phyloP scores from a whole-genome alignment of 2,797 vertebrate genomes.

The Eutrigla gurnardus region DNA sequence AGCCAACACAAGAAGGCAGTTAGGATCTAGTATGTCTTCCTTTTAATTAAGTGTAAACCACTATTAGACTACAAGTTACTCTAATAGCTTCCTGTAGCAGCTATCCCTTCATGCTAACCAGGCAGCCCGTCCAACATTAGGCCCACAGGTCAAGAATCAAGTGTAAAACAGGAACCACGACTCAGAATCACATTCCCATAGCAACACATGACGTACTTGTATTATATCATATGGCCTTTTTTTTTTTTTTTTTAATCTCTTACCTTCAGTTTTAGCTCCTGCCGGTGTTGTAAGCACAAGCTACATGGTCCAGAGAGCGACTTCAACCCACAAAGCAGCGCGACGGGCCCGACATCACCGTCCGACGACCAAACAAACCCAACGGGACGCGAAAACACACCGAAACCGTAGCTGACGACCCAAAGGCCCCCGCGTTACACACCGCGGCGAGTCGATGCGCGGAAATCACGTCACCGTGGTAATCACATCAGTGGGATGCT shows the following conservation, averaged over 20 bases:
- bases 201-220: accelerated
- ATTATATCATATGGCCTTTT: neutral
- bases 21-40: neutral
- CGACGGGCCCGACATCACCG: conserved; percentile 62
- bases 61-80: neutral
- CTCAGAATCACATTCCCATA: neutral
- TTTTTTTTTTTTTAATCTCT: neutral
- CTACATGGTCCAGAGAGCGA: conserved; percentile 66
- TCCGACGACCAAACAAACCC: conserved; percentile 29
- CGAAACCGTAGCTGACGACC: accelerated
- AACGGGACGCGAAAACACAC: neutral
- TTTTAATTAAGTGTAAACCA: neutral
- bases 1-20: neutral
- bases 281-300: conserved; percentile 34
- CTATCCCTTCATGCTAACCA: conserved; percentile 8
- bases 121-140: conserved; percentile 12
- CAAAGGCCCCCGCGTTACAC: neutral
- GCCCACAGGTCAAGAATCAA: conserved; percentile 9
- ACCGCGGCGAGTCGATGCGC: neutral
- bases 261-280: conserved; percentile 59
- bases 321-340: conserved; percentile 43
- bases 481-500: conserved; percentile 39
- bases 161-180: neutral
- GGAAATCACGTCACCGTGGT: neutral
- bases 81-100: neutral